phyloP scores from a whole-genome alignment of 2,888 invertebrate genomes.

The Ligdia adustata region DNA sequence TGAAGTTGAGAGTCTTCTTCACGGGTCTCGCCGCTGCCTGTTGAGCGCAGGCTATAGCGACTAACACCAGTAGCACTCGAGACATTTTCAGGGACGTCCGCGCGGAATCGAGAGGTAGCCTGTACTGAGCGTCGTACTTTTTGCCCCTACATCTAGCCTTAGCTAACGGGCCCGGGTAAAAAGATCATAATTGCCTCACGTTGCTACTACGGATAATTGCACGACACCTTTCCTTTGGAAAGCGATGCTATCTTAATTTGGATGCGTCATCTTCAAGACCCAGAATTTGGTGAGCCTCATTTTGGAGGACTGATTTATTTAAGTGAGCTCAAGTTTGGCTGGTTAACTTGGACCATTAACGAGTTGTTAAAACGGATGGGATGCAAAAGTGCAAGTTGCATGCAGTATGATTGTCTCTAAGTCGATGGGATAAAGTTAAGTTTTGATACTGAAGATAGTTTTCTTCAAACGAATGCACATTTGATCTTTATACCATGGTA shows the following conservation, averaged over 20 bases:
- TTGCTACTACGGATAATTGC: conserved; percentile 70
- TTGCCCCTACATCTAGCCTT: conserved; percentile 71
- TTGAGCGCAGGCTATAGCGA: conserved; percentile 55
- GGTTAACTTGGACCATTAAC: conserved; percentile 43
- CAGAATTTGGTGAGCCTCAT: conserved; percentile 48
- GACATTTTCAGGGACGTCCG: conserved; percentile 56
- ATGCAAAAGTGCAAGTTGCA: conserved; percentile 29
- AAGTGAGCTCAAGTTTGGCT: conserved; percentile 40
- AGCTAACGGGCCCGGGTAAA: conserved; percentile 80
- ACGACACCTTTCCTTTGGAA: conserved; percentile 81
- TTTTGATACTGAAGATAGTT: conserved; percentile 30
- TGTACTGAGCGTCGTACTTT: conserved; percentile 68
- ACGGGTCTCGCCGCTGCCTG: conserved; percentile 63
- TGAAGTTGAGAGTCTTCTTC: conserved; percentile 72
- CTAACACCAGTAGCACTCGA: conserved; percentile 52
- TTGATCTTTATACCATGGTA: conserved; percentile 51
- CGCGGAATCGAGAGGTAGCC: conserved; percentile 55
- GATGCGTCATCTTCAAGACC: conserved; percentile 62
- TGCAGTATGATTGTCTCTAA: conserved; percentile 33
- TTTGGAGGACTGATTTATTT: conserved; percentile 21
- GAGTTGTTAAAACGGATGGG: conserved; percentile 36
- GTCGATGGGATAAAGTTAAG: conserved; percentile 30
- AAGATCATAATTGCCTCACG: conserved; percentile 78
- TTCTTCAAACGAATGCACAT: conserved; percentile 43
- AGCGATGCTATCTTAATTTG: conserved; percentile 74